Conservation (phyloP, 2,797 vertebrate genomes). For the Cuculus canorus region DNA sequence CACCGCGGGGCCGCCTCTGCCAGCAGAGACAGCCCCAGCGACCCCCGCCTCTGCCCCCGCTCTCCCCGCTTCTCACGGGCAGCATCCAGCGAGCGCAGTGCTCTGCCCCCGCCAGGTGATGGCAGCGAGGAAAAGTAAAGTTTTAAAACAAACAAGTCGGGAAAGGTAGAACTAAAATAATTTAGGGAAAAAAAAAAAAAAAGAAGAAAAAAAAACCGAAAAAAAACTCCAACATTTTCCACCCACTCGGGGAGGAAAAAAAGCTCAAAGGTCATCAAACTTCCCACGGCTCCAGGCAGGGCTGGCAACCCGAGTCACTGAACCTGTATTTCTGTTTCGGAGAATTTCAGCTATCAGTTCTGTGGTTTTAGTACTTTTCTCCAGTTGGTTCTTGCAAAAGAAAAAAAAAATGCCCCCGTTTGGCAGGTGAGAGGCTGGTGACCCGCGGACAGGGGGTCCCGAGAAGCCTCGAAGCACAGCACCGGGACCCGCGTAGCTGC, state of each 20-base stretch:
- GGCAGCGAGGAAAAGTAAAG: not conserved
- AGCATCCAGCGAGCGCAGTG: not conserved
- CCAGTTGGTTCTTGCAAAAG: not conserved
- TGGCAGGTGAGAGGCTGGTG: not conserved
- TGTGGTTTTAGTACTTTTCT: not conserved
- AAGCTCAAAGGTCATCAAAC: not conserved
- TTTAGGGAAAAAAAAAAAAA: no score
- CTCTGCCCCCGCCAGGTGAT: not conserved
- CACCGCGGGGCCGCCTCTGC: not conserved
- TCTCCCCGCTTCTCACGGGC: not conserved
- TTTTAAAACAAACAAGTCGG: not conserved
- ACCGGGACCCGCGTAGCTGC: not conserved
- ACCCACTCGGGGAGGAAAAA: constrained; percentile 2
- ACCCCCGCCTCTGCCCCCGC: not conserved
- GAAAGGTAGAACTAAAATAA: not conserved
- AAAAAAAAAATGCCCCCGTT: not conserved
- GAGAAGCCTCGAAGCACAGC: not conserved
- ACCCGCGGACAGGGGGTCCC: not conserved
- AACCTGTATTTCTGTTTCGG: not conserved
- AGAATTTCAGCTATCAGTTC: not conserved
- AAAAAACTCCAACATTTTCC: not conserved
- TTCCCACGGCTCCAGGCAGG: not conserved
- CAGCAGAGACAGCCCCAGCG: not conserved
- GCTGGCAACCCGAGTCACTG: not conserved
- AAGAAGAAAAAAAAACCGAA: no score